Conservation (phyloP, 92 coral and sea anemone genomes). For the Phenganax subtilis region DNA sequence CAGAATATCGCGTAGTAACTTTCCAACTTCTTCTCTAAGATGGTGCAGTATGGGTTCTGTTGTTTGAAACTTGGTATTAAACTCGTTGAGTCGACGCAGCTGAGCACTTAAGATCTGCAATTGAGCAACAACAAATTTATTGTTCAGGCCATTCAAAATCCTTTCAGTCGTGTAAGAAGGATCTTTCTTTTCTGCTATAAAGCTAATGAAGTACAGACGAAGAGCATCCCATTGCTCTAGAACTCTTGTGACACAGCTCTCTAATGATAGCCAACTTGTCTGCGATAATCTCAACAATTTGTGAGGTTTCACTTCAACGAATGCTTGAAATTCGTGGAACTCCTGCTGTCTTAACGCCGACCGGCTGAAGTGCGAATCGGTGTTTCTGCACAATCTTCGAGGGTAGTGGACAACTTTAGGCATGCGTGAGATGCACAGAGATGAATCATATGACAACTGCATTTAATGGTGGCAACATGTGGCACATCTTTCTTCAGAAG, state of each 20-base stretch:
- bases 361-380: conserved; percentile 45
- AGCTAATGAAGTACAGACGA: conserved; percentile 32
- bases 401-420: conserved; percentile 38
- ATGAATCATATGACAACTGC: conserved; percentile 50
- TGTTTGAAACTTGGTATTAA: conserved; percentile 15
- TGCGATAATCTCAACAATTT: conserved; percentile 48
- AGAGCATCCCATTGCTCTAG: conserved; percentile 59
- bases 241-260: conserved; percentile 45
- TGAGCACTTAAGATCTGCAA: background rate
- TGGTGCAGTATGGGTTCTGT: background rate
- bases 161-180: conserved; percentile 5
- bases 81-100: background rate
- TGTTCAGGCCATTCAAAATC: background rate
- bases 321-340: conserved; percentile 43
- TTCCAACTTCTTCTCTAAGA: background rate
- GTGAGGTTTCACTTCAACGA: conserved; percentile 41
- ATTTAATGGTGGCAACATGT: conserved; percentile 13
- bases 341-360: conserved; percentile 45
- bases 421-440: conserved; percentile 49
- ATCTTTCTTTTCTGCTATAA: conserved; percentile 14
- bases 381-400: conserved; percentile 49
- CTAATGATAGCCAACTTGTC: conserved; percentile 54
- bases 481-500: conserved; percentile 2
- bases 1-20: background rate
- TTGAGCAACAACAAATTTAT: background rate